phyloP scores from a whole-genome alignment of 1,140 invertebrate genomes.

The Hyphantria cunea region DNA sequence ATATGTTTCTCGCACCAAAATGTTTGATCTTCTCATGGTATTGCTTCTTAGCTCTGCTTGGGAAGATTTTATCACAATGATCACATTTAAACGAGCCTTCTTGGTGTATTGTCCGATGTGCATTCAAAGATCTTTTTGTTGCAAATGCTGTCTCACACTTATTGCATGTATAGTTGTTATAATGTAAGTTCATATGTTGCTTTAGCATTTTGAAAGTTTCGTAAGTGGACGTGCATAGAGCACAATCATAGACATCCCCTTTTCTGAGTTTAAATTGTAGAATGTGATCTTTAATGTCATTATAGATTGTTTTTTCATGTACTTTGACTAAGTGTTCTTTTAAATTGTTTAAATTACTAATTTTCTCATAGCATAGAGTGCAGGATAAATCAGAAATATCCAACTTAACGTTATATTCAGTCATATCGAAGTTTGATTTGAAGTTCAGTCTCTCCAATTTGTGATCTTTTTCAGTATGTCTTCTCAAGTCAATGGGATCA shows the following conservation, averaged over 20 bases:
- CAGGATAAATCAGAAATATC: conserved; percentile 54
- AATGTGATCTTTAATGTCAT: conserved; percentile 64
- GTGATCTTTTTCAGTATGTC: conserved; percentile 52
- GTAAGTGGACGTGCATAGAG: conserved; percentile 57
- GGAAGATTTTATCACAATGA: conserved; percentile 63
- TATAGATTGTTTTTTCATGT: conserved; percentile 53
- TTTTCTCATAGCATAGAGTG: conserved; percentile 45
- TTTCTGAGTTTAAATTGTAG: conserved; percentile 63
- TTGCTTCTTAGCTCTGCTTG: conserved; percentile 54
- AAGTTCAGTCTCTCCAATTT: conserved; percentile 51
- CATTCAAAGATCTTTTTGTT: conserved; percentile 57
- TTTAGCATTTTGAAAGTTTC: conserved; percentile 74
- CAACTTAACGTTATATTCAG: conserved; percentile 60
- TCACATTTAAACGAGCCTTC: conserved; percentile 70
- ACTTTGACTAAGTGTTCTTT: conserved; percentile 54
- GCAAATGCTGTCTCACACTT: conserved; percentile 59
- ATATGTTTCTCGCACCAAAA: conserved; percentile 56
- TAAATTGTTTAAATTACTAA: conserved; percentile 45
- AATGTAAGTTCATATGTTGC: conserved; percentile 77
- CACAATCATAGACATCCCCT: conserved; percentile 61
- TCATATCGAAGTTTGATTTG: conserved; percentile 52
- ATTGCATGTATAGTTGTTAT: conserved; percentile 59
- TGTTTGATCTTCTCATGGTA: conserved; percentile 67
- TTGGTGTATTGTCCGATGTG: conserved; percentile 55
- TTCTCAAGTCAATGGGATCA: conserved; percentile 55